Evolutionary conservation across 2,113 vertebrate species (phyloP).

Genomic region (Clupea harengus): DNA sequence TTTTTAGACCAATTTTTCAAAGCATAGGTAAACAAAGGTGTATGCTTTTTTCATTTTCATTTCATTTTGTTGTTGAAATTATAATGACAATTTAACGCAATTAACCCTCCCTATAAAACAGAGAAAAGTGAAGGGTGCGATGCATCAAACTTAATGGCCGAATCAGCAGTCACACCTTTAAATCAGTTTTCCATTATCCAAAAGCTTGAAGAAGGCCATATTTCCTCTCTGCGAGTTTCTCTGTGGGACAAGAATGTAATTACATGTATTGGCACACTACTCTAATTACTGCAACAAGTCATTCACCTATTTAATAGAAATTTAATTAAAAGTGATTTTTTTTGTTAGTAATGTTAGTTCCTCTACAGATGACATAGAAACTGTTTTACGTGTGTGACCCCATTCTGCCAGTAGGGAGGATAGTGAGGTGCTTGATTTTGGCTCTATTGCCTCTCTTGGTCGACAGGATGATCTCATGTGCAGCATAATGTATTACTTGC

Average conservation of each 20-base stretch:
- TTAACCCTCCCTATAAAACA: no score
- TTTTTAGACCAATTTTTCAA: neutral
- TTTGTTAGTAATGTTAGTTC: neutral
- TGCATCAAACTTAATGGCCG: neutral
- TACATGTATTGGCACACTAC: neutral
- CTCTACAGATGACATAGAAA: neutral
- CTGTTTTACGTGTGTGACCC: neutral
- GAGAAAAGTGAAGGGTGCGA: neutral
- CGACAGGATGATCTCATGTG: neutral
- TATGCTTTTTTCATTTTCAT: no score
- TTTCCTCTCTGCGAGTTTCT: slow-evolving; percentile 3
- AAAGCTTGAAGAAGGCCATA: neutral
- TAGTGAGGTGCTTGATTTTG: neutral
- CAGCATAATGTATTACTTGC: neutral
- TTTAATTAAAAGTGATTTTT: slow-evolving; percentile 26
- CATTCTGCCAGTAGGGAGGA: no score
- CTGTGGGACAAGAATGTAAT: slow-evolving; percentile 24
- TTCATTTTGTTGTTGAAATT: no score
- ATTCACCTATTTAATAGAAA: slow-evolving; percentile 24
- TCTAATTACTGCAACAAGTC: slow-evolving; percentile 20
- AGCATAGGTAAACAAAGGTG: no score
- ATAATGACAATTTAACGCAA: no score
- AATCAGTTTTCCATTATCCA: neutral
- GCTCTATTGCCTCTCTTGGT: neutral
- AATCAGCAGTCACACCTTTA: neutral